These are phyloP conservation scores for Crambe crambe DNA, from an alignment of 37 sponge, comb jelly and placozoan genomes.

Conservation along the genomic window DNA sequence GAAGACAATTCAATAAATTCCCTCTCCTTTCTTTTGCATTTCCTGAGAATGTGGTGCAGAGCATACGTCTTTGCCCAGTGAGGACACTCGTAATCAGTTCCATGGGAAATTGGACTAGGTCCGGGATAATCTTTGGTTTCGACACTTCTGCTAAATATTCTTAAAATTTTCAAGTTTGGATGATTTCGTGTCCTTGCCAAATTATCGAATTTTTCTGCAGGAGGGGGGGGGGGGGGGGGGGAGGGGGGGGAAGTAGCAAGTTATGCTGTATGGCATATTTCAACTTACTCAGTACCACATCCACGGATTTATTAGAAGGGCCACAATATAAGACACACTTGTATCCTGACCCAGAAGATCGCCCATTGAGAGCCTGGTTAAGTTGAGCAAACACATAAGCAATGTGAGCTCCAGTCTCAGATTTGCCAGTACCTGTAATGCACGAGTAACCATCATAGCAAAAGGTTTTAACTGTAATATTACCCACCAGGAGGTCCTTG, in stretches of 20 bases:
- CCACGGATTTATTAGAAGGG: constrained; percentile 75
- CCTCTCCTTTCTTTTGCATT: background rate
- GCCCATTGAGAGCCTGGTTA: constrained; percentile 14
- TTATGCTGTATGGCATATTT: background rate
- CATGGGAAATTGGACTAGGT: background rate
- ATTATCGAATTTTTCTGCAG: constrained; percentile 18
- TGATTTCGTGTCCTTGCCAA: background rate
- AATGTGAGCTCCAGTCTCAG: constrained; percentile 78
- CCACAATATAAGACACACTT: constrained; percentile 75
- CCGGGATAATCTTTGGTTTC: constrained; percentile 23
- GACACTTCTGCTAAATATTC: constrained; percentile 49
- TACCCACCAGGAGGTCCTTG: constrained; percentile 81
- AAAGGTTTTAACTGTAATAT: background rate
- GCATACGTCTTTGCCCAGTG: constrained; percentile 23
- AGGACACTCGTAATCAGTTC: background rate
- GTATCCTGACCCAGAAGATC: background rate
- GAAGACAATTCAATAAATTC: background rate
- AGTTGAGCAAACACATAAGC: constrained; percentile 55
- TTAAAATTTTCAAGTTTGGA: constrained; percentile 31
- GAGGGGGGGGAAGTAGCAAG: too few species aligned
- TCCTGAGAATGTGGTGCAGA: constrained; percentile 44
- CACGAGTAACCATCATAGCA: too few species aligned
- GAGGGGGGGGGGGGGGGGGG: too few species aligned
- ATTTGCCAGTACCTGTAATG: constrained; percentile 75
- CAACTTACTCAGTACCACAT: constrained; percentile 69